These are phyloP conservation scores for Penelope pileata DNA, from an alignment of 2,113 vertebrate species.

Conservation along the genomic window DNA sequence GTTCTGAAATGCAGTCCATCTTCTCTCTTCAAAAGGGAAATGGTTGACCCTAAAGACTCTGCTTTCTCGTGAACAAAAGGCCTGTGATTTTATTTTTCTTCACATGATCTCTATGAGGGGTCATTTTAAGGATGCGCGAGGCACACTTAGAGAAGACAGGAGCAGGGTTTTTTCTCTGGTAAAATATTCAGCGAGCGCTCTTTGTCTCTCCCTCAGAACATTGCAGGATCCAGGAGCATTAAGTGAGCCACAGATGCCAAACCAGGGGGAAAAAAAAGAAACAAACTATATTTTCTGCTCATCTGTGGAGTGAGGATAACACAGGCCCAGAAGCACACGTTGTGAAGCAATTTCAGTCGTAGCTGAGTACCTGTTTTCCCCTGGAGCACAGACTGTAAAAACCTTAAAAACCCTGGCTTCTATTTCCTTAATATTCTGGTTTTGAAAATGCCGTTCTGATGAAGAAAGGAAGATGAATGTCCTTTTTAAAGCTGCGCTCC, in stretches of 20 bases:
- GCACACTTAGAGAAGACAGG: conserved; percentile 1
- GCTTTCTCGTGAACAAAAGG: conserved; percentile 44
- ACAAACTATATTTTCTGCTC: conserved; percentile 82
- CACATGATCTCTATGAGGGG: conserved; percentile 20
- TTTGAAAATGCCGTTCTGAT: conserved; percentile 60
- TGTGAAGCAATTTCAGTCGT: conserved; percentile 81
- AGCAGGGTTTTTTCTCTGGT: conserved; percentile 4
- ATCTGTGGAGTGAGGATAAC: conserved; percentile 77
- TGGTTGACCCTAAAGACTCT: conserved; percentile 45
- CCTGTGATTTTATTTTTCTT: conserved; percentile 39
- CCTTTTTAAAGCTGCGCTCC: not conserved
- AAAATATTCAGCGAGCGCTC: conserved; percentile 23
- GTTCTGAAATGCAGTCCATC: not conserved
- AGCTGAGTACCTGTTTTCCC: conserved; percentile 79
- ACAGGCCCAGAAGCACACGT: conserved; percentile 64
- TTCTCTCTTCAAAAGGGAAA: conserved; percentile 36
- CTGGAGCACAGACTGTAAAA: conserved; percentile 77
- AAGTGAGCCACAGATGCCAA: conserved; percentile 66
- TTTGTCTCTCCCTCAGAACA: conserved; percentile 67
- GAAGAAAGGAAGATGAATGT: conserved; percentile 46
- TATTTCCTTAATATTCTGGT: conserved; percentile 76
- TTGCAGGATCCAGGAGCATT: conserved; percentile 59
- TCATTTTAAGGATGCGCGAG: conserved; percentile 58
- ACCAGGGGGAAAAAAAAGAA: conserved; percentile 54
- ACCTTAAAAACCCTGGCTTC: conserved; percentile 70